Conservation (phyloP, 1,140 invertebrate genomes). For the Cecropterus lyciades region DNA sequence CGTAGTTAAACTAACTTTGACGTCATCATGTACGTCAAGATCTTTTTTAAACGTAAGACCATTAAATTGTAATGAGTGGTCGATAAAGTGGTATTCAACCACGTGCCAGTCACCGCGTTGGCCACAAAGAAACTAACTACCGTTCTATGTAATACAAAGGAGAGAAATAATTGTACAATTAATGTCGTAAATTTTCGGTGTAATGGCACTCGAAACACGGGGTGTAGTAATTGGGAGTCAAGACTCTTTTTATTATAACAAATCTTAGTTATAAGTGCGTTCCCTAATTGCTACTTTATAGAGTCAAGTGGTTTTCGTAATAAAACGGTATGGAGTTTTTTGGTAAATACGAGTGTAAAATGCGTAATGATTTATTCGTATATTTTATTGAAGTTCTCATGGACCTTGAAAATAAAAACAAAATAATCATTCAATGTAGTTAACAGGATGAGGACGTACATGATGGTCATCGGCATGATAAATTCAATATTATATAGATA, state of each 20-base stretch:
- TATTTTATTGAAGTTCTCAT: no score
- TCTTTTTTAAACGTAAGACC: constrained; percentile 73
- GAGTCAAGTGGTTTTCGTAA: constrained; percentile 42
- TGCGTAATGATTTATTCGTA: neutral
- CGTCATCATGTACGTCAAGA: constrained; percentile 59
- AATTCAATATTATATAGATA: no score
- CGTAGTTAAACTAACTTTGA: constrained; percentile 32
- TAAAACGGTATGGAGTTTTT: constrained; percentile 14
- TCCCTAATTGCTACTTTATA: constrained; percentile 55
- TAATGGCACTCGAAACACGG: constrained; percentile 72
- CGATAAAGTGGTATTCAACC: constrained; percentile 71
- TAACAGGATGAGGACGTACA: no score
- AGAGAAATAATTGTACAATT: constrained; percentile 81
- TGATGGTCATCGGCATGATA: no score
- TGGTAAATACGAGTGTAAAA: constrained; percentile 6
- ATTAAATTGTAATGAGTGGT: constrained; percentile 81
- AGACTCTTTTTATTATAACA: constrained; percentile 59
- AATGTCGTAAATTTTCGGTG: constrained; percentile 62
- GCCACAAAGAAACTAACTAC: constrained; percentile 76
- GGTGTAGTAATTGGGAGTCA: constrained; percentile 68
- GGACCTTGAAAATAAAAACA: no score
- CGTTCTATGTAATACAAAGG: constrained; percentile 75
- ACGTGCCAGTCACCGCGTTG: constrained; percentile 72
- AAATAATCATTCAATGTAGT: no score
- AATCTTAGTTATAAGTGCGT: constrained; percentile 55